Evolutionary conservation across 1,140 invertebrate species (phyloP).

Genomic region (Leguminivora glycinivorella): DNA sequence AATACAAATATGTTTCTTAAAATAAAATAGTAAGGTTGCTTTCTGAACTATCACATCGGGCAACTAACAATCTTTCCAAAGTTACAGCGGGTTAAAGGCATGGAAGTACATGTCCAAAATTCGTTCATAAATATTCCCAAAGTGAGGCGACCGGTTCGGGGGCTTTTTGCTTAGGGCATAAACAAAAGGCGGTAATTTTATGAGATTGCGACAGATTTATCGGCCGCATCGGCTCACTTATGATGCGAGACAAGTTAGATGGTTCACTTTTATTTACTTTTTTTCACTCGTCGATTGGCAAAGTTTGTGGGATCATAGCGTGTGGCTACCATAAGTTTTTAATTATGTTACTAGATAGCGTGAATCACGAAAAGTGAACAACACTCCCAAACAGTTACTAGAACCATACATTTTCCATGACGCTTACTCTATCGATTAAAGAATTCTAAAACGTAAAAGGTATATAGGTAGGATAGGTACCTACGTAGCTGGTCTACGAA

Average conservation of each 20-base stretch:
- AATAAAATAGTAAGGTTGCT: neutral
- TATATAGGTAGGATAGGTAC: too few species aligned
- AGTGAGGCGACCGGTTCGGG: constrained; percentile 19
- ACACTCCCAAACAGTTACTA: too few species aligned
- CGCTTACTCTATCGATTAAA: too few species aligned
- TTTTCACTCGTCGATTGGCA: neutral
- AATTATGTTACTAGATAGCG: too few species aligned
- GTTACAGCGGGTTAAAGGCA: constrained; percentile 1
- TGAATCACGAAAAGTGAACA: too few species aligned
- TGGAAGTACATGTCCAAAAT: constrained; percentile 6
- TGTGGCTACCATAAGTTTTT: too few species aligned
- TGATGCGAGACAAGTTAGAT: constrained; percentile 14
- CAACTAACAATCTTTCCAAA: neutral
- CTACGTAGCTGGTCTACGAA: too few species aligned
- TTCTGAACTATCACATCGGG: neutral
- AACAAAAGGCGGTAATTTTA: constrained; percentile 21
- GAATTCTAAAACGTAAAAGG: too few species aligned
- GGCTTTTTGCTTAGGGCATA: constrained; percentile 22
- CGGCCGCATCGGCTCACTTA: constrained; percentile 10
- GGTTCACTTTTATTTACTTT: neutral
- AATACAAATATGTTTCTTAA: neutral
- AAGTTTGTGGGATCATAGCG: neutral
- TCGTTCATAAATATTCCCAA: constrained; percentile 25
- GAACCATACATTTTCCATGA: too few species aligned
- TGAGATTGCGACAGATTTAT: constrained; percentile 26